These are phyloP conservation scores for Enteromius viviparus DNA, from an alignment of 2,797 vertebrate genomes.

Conservation along the genomic window DNA sequence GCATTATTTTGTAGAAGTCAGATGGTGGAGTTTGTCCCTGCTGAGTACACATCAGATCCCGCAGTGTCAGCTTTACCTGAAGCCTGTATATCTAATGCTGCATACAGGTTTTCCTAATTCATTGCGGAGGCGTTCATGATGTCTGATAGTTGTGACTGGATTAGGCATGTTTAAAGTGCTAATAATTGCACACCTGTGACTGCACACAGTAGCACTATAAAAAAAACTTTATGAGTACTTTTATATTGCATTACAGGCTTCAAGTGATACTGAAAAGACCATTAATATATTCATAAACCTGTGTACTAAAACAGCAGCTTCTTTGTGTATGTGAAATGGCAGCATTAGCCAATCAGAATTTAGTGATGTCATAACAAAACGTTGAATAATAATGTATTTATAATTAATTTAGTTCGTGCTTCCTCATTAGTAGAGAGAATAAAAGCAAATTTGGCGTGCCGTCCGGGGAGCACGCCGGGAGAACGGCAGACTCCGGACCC, in stretches of 20 bases:
- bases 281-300: slow-evolving; percentile 4
- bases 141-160: background rate
- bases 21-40: slow-evolving; percentile 7
- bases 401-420: no score
- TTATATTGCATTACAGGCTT: slow-evolving; percentile 9
- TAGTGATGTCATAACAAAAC: background rate
- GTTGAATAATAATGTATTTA: no score
- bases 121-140: background rate
- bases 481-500: no score
- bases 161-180: background rate
- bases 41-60: background rate
- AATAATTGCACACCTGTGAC: background rate
- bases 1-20: slow-evolving; percentile 16
- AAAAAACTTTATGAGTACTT: background rate
- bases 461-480: no score
- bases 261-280: background rate
- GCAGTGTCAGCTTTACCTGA: background rate
- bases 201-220: background rate
- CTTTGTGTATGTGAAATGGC: background rate
- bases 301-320: background rate
- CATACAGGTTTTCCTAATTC: background rate
- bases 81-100: slow-evolving; percentile 1
- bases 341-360: background rate
- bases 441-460: no score
- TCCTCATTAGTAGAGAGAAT: no score